Conservation (phyloP, 2,888 invertebrate genomes). For the Cheilosia pagana region DNA sequence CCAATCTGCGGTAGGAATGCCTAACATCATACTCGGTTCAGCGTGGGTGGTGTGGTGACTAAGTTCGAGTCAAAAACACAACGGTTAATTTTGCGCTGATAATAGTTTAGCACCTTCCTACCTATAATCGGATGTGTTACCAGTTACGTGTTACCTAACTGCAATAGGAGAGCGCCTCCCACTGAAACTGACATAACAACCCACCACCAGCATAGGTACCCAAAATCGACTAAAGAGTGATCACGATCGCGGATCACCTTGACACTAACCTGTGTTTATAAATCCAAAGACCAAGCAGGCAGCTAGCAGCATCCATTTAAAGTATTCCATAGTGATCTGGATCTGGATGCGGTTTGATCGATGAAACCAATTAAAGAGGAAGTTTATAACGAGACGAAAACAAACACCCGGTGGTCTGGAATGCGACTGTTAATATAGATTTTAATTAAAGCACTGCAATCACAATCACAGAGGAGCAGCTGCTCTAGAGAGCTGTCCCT, state of each 20-base stretch:
- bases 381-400: constrained; percentile 37
- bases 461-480: constrained; percentile 4
- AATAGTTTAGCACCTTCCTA: constrained; percentile 14
- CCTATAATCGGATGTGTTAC: not conserved
- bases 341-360: not conserved
- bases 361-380: constrained; percentile 36
- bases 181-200: not conserved
- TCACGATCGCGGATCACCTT: constrained; percentile 23
- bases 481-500: constrained; percentile 12
- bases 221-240: not conserved
- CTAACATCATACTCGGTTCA: too few species aligned
- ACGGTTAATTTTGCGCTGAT: not conserved
- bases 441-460: constrained; percentile 39
- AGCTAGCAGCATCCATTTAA: constrained; percentile 40
- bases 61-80: not conserved
- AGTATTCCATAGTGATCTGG: constrained; percentile 52
- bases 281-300: constrained; percentile 45
- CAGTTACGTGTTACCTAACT: constrained; percentile 11
- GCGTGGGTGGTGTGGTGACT: too few species aligned
- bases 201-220: not conserved
- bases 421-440: constrained; percentile 26
- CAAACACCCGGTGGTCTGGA: constrained; percentile 38
- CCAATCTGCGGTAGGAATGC: too few species aligned
- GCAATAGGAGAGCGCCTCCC: not conserved
- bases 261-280: constrained; percentile 58